Percentiles rank a stretch among this genome's conserved stretches.
These are phyloP conservation scores for Parazoanthus darwini DNA, from an alignment of 92 coral and sea anemone species.

Conservation along the genomic window DNA sequence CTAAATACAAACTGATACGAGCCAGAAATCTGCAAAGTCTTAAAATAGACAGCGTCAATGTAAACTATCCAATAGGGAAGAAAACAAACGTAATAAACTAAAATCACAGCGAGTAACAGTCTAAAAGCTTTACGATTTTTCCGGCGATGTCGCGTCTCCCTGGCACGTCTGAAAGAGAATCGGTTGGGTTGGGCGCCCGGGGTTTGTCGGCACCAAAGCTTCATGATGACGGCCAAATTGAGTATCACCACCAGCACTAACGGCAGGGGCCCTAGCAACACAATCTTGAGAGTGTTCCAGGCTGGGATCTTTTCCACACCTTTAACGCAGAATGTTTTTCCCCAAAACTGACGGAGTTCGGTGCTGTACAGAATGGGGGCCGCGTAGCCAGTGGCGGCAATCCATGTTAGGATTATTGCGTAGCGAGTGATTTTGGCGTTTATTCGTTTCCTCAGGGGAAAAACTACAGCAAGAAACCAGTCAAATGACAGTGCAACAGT, in stretches of 20 bases:
- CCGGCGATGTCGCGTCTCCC: conserved; percentile 1
- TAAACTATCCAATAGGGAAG: conserved; percentile 33
- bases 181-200: conserved; percentile 18
- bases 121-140: conserved; percentile 29
- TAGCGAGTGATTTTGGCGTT: conserved; percentile 14
- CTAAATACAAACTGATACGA: conserved; percentile 22
- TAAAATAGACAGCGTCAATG: conserved; percentile 15
- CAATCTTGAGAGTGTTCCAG: conserved; percentile 34
- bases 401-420: conserved; percentile 22
- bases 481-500: conserved; percentile 31
- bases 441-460: conserved; percentile 24
- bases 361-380: conserved; percentile 29
- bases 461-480: conserved; percentile 31
- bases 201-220: conserved; percentile 30
- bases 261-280: conserved; percentile 25
- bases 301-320: conserved; percentile 18
- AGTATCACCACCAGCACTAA: conserved; percentile 17
- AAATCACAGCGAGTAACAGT: conserved; percentile 11
- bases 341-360: background rate
- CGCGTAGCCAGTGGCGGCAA: conserved; percentile 3
- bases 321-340: conserved; percentile 10
- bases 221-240: conserved; percentile 27
- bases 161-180: conserved; percentile 13
- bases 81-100: conserved; percentile 28
- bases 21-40: conserved; percentile 15